These are phyloP conservation scores for Colletes gigas DNA, from an alignment of 1,140 invertebrate species.

Conservation along the genomic window DNA sequence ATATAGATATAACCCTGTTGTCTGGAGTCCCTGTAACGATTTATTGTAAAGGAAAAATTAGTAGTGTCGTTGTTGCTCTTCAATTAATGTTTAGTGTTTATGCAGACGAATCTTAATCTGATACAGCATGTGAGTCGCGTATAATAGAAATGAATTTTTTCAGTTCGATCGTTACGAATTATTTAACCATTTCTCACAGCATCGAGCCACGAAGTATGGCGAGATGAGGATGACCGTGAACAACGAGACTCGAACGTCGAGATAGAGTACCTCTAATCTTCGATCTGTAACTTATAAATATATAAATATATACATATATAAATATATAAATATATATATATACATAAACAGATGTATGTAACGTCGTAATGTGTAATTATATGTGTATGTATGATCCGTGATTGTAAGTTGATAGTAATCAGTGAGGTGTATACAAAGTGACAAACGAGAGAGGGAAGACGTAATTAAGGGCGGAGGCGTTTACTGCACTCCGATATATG, in stretches of 20 bases:
- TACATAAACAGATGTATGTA: conserved; percentile 45
- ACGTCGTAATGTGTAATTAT: conserved; percentile 57
- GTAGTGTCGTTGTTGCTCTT: conserved; percentile 51
- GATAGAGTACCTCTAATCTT: conserved; percentile 26
- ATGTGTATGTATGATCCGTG: conserved; percentile 47
- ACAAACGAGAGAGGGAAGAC: conserved; percentile 6
- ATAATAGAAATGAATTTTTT: conserved; percentile 6
- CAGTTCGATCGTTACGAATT: conserved; percentile 29
- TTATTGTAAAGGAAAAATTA: conserved; percentile 49
- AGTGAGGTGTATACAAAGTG: conserved; percentile 43
- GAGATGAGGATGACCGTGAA: not conserved
- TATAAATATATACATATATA: conserved; percentile 50
- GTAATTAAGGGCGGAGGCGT: not conserved
- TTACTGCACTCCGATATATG: not conserved
- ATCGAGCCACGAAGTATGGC: conserved; percentile 4
- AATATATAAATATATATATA: conserved; percentile 27
- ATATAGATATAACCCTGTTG: conserved; percentile 54
- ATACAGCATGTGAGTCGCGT: not conserved
- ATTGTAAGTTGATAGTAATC: conserved; percentile 58
- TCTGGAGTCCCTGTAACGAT: conserved; percentile 23
- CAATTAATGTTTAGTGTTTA: not conserved
- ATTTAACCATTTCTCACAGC: conserved; percentile 25
- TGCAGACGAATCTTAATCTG: conserved; percentile 5
- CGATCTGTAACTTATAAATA: conserved; percentile 48
- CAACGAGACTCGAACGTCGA: conserved; percentile 4